Base-by-base conservation (phyloP, 2,888 invertebrate species). In the Polyommatus icarus region DNA sequence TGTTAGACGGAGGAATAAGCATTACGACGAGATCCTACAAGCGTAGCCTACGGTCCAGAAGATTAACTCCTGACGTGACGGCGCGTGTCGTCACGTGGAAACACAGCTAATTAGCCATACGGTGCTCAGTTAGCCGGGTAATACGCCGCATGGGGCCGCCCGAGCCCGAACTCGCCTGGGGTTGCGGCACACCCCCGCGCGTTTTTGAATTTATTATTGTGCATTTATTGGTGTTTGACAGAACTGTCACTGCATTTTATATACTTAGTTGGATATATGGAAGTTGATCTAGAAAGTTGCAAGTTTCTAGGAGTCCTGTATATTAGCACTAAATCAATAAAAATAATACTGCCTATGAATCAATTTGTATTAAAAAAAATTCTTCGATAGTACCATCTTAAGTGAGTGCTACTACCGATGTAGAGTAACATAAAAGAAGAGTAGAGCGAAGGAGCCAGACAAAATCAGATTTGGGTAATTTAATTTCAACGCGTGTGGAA, bases 101-200 rank as follows among this genome's bases (percentile, higher is more conserved):
- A 76, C 73, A 76, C 77, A 76, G 59, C 78, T 80, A 79, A 80
- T 76, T 76, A 71, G n/a, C 40, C 76, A 71, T 76, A 71, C 80
- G 79, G 80, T 79, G 81, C 54, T 79, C 79, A 79, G 78, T 77
- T 79, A 79, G 76, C 79, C 78, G 79, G 59, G 76, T 79, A 77
- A 79, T 78, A 67, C 61, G 50, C 76, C 76, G 67, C 76, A 77
- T 67, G 72, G 79, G 76, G 78, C 76, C 73, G 79, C 78, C 1
- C 10, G 3, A 24, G 10, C 12, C 6, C 20, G 29, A 15, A 15
- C 29, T 32, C 15, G 24, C 67, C 5, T 10, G 10, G 59, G 59
- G 10, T 10, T 24, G 10, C 3, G 8, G 8, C 12, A 59, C 24
- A 10, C 61, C 20, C 61, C 20, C 20, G 24, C 20, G 24, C 24